A percentile compares a stretch with the other conserved stretches of the same genome.
These are phyloP conservation scores for Scaptomyza reducta DNA, from an alignment of 2,888 invertebrate genomes.

Conservation along the genomic window DNA sequence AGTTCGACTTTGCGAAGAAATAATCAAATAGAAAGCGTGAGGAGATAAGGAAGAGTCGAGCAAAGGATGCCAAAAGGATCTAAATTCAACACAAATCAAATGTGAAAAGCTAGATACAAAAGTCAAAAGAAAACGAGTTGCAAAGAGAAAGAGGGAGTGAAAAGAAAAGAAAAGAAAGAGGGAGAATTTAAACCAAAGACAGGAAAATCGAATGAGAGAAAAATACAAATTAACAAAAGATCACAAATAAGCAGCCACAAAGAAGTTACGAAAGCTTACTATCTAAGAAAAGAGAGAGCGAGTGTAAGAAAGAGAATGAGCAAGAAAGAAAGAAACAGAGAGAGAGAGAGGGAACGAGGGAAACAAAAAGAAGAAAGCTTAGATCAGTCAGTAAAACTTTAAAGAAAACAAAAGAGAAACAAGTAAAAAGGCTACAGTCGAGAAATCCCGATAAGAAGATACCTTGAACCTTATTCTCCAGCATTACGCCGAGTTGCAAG, in stretches of 20 bases:
- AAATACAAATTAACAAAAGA: too few relatives aligned
- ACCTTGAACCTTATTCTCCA: too few relatives aligned
- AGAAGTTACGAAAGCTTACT: too few relatives aligned
- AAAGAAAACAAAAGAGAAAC: too few relatives aligned
- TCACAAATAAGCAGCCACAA: too few relatives aligned
- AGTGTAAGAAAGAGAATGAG: neutral
- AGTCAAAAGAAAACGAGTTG: neutral
- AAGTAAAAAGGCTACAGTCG: too few relatives aligned
- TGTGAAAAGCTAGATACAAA: neutral
- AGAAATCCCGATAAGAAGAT: too few relatives aligned
- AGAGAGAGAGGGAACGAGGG: neutral
- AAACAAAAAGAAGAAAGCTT: neutral
- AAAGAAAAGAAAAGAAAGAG: too few relatives aligned
- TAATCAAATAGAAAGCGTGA: slow-evolving; percentile 17
- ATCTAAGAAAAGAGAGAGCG: neutral
- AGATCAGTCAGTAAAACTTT: neutral
- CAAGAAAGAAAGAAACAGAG: neutral
- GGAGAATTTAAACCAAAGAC: too few relatives aligned
- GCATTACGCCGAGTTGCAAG: too few relatives aligned
- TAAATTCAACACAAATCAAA: neutral
- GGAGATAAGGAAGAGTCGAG: neutral
- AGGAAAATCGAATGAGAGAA: too few relatives aligned
- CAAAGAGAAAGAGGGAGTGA: neutral
- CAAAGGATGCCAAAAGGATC: slow-evolving; percentile 20
- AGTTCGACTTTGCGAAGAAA: slow-evolving; percentile 11